Evolutionary conservation across 2,113 vertebrate genomes (phyloP).

Genomic region (Megaceryle maxima): DNA sequence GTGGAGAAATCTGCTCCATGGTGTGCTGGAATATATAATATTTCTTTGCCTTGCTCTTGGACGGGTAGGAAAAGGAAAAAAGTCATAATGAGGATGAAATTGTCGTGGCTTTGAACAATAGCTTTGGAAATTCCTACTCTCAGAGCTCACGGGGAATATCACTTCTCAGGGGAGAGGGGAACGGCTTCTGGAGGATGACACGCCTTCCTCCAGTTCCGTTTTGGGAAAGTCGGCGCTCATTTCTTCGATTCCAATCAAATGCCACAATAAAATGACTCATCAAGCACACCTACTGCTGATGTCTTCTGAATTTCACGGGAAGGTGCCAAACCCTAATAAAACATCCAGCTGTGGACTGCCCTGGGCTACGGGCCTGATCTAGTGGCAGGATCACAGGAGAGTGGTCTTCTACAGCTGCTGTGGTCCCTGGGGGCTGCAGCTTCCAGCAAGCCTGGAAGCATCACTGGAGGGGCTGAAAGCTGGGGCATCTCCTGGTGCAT

Average conservation of each 20-base stretch:
- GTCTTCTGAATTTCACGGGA: neutral
- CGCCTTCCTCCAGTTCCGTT: neutral
- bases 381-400: neutral
- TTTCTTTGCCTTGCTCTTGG: neutral
- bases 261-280: neutral
- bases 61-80: neutral
- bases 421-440: neutral
- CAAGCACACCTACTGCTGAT: neutral
- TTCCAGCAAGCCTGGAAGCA: neutral
- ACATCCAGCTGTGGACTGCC: accelerated
- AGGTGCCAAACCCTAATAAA: neutral
- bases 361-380: neutral
- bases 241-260: neutral
- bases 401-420: neutral
- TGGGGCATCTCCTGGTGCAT: neutral
- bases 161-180: neutral
- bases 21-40: neutral
- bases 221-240: neutral
- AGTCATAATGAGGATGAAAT: neutral
- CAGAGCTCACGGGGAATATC: neutral
- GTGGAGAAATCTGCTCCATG: neutral
- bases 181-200: neutral
- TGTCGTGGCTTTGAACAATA: neutral
- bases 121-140: neutral
- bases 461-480: neutral